Conservation (phyloP, 2,113 vertebrate genomes). For the Diglossa brunneiventris region DNA sequence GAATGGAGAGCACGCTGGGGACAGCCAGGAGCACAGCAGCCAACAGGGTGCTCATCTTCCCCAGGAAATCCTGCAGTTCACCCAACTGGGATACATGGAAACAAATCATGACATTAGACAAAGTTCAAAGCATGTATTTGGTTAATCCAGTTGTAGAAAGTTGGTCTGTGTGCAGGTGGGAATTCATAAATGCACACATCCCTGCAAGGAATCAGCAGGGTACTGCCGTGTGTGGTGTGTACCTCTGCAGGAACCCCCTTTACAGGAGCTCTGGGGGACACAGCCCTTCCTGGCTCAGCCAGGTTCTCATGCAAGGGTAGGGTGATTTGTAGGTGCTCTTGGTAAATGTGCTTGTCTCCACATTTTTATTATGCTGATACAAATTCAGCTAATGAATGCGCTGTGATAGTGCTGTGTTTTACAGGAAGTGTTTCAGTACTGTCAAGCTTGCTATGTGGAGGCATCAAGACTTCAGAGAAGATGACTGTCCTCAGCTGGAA, state of each 20-base stretch:
- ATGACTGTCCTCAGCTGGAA: neutral
- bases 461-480: neutral
- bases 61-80: neutral
- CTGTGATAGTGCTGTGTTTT: neutral
- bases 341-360: neutral
- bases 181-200: neutral
- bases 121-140: neutral
- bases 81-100: rapidly evolving
- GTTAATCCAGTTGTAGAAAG: neutral
- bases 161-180: neutral
- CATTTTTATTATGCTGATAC: neutral
- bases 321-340: neutral
- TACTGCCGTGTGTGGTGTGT: neutral
- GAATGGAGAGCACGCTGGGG: neutral
- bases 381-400: neutral
- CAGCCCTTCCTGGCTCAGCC: neutral
- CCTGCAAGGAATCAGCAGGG: neutral
- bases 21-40: neutral
- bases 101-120: neutral
- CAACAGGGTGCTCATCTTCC: rapidly evolving
- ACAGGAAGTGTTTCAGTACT: neutral
- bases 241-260: neutral
- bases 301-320: neutral
- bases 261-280: neutral
- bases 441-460: neutral